Evolutionary conservation across 1,140 invertebrate species (phyloP).

Genomic region (Drosophila arizonae): DNA sequence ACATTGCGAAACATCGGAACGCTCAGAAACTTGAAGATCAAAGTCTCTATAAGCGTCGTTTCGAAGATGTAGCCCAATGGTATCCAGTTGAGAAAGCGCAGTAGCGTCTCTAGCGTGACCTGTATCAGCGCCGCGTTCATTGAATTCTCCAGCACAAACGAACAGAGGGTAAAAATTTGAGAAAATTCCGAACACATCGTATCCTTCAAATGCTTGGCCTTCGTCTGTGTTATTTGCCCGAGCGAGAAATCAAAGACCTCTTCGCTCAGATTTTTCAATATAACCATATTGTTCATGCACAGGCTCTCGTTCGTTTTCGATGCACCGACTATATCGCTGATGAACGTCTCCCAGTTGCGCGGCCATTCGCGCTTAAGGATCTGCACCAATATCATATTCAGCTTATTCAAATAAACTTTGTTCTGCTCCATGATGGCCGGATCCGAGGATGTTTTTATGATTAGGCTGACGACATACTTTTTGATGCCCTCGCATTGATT

Average conservation of each 20-base stretch:
- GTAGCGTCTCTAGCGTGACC: constrained; percentile 96
- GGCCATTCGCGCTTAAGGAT: constrained; percentile 99
- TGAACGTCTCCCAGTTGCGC: constrained; percentile 99
- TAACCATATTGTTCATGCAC: constrained; percentile 99
- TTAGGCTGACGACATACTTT: constrained; percentile 99
- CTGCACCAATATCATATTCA: constrained; percentile 99
- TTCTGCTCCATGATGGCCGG: constrained; percentile 94
- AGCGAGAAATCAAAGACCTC: constrained; percentile 99
- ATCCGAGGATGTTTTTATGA: constrained; percentile 99
- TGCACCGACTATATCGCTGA: constrained; percentile 98
- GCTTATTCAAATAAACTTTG: constrained; percentile 98
- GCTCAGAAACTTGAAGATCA: constrained; percentile 98
- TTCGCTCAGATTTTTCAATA: constrained; percentile 98
- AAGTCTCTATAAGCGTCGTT: constrained; percentile 96
- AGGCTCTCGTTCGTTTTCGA: constrained; percentile 99
- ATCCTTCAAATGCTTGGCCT: constrained; percentile 99
- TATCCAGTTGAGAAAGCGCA: constrained; percentile 99
- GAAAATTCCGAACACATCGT: constrained; percentile 99
- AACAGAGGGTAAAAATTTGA: constrained; percentile 98
- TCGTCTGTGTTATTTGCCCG: constrained; percentile 99
- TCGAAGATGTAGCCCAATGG: constrained; percentile 99
- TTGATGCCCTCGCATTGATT: constrained; percentile 99
- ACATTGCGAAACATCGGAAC: constrained; percentile 99
- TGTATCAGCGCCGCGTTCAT: constrained; percentile 97
- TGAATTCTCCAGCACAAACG: constrained; percentile 98